Percentiles rank a stretch among this genome's conserved stretches.
phyloP scores from a whole-genome alignment of 2,113 vertebrate genomes.

The Xerus inauris region DNA sequence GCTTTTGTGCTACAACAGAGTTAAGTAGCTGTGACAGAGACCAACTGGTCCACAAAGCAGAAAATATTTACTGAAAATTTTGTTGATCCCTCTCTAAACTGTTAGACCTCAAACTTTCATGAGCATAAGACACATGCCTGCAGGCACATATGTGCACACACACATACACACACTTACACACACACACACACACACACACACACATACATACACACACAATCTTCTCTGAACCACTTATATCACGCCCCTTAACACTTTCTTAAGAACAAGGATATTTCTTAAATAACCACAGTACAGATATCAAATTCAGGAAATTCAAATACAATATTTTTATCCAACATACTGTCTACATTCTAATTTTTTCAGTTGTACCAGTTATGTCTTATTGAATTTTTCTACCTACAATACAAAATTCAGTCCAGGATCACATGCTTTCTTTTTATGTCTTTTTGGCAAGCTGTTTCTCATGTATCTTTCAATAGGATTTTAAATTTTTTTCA shows the following conservation, averaged over 20 bases:
- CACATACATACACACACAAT: neutral
- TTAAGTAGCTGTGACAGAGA: neutral
- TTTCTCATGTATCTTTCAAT: conserved; percentile 7
- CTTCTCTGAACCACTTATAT: neutral
- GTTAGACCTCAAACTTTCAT: neutral
- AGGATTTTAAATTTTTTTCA: neutral
- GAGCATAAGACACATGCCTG: neutral
- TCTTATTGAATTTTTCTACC: neutral
- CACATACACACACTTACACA: neutral
- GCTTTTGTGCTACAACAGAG: neutral
- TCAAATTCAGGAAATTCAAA: conserved; percentile 9
- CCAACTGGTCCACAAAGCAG: neutral
- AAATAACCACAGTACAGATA: neutral
- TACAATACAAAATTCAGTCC: neutral
- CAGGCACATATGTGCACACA: neutral
- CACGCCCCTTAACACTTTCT: neutral
- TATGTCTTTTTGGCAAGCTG: neutral
- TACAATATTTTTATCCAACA: neutral
- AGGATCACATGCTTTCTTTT: neutral
- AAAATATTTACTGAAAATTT: neutral
- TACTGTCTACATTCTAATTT: neutral
- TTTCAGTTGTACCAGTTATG: neutral
- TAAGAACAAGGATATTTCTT: conserved; percentile 15
- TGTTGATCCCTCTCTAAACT: neutral
- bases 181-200: neutral